Conservation (phyloP, 2,797 vertebrate species). For the Paguma larvata region DNA sequence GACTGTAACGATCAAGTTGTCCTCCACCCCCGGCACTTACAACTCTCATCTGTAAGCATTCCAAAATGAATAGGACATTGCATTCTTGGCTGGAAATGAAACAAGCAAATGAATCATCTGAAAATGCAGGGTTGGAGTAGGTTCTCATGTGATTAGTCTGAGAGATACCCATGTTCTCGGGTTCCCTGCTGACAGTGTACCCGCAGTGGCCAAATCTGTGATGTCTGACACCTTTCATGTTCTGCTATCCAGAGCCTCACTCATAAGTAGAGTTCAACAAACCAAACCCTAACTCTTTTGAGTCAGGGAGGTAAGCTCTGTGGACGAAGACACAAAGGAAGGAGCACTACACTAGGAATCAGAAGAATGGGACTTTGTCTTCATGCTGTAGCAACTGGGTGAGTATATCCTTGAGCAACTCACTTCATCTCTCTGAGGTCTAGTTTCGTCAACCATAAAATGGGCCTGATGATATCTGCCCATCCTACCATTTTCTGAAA, state of each 20-base stretch:
- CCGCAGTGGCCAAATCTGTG: background rate
- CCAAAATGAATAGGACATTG: slow-evolving; percentile 72
- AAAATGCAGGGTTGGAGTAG: slow-evolving; percentile 43
- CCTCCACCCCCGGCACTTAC: slow-evolving; percentile 2
- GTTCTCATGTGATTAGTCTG: slow-evolving; percentile 62
- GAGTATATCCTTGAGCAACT: background rate
- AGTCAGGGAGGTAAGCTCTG: background rate
- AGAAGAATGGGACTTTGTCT: background rate
- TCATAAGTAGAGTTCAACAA: background rate
- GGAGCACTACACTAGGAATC: background rate
- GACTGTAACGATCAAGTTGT: slow-evolving; percentile 21
- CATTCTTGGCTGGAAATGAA: slow-evolving; percentile 74
- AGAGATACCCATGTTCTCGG: background rate
- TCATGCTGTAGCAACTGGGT: no score
- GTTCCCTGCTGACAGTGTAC: background rate
- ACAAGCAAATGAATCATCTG: slow-evolving; percentile 76
- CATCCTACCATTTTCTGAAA: background rate
- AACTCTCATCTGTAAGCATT: slow-evolving; percentile 77
- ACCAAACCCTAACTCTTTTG: background rate
- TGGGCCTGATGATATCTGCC: background rate
- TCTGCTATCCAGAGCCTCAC: background rate
- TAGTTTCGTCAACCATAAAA: background rate
- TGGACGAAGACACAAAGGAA: background rate
- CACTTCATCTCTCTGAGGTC: background rate
- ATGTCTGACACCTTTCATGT: background rate